Conservation (phyloP, 2,888 invertebrate species). For the Drosophila mulleri region DNA sequence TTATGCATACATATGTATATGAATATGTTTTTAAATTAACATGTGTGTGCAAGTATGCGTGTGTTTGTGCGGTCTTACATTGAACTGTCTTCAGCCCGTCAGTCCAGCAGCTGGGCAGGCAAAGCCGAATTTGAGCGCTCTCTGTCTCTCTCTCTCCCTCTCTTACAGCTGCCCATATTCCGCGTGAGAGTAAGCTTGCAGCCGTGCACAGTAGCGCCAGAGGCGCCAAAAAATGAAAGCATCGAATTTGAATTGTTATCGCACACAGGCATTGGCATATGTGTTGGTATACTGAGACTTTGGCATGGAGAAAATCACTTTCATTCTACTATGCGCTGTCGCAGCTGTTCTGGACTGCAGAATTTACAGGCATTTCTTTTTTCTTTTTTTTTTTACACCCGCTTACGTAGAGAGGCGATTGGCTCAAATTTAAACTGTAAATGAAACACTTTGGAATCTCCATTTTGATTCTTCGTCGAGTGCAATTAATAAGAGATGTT, state of each 20-base stretch:
- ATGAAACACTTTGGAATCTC: constrained; percentile 1
- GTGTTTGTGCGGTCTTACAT: constrained; percentile 30
- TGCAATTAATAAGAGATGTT: neutral
- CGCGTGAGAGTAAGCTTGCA: constrained; percentile 15
- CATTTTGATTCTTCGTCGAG: constrained; percentile 1
- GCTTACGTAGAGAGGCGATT: neutral
- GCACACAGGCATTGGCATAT: constrained; percentile 7
- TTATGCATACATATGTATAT: constrained; percentile 2
- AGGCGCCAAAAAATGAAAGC: constrained; percentile 41
- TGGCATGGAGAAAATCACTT: constrained; percentile 27
- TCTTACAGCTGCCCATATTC: constrained; percentile 30
- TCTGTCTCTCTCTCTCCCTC: constrained; percentile 18
- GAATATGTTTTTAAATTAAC: constrained; percentile 1
- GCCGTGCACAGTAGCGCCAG: constrained; percentile 50
- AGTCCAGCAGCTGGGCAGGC: constrained; percentile 53
- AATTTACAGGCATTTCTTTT: constrained; percentile 3
- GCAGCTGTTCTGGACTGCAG: constrained; percentile 22
- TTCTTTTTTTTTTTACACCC: neutral
- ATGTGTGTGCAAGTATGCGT: neutral
- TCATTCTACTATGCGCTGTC: constrained; percentile 27
- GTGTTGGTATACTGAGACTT: constrained; percentile 7
- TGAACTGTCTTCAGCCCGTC: constrained; percentile 36
- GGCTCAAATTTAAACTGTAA: constrained; percentile 7
- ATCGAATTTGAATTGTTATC: constrained; percentile 26
- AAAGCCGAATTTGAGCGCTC: constrained; percentile 30